phyloP scores from a whole-genome alignment of 2,888 invertebrate species.

The Tinea pellionella region DNA sequence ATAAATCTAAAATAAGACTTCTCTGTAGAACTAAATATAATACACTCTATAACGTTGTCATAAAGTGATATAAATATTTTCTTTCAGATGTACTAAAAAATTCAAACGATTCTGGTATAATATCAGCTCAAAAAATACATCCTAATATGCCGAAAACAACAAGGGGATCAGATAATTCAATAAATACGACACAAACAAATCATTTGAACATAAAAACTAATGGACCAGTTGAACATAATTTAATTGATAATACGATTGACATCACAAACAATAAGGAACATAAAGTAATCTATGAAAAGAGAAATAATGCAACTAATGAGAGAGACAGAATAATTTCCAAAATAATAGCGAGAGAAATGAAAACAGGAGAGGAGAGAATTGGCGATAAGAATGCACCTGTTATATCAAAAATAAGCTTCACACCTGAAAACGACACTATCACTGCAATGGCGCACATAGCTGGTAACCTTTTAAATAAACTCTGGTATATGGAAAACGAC shows the following conservation, averaged over 20 bases:
- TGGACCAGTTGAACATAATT: not conserved
- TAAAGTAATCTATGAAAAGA: conserved; percentile 25
- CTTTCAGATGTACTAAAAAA: conserved; percentile 44
- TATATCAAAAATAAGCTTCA: conserved; percentile 54
- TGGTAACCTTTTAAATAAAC: conserved; percentile 51
- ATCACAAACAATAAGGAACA: not conserved
- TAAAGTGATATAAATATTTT: not conserved
- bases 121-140: conserved; percentile 30
- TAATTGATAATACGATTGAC: not conserved
- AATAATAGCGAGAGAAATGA: conserved; percentile 49
- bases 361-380: conserved; percentile 40
- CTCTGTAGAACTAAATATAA: too few species aligned
- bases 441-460: conserved; percentile 59
- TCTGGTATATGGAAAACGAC: conserved; percentile 57
- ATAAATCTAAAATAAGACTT: too few species aligned
- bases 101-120: conserved; percentile 37
- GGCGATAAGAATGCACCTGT: conserved; percentile 38
- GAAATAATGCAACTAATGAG: conserved; percentile 30
- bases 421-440: conserved; percentile 54
- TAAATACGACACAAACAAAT: not conserved
- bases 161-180: not conserved
- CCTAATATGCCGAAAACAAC: not conserved
- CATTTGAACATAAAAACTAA: not conserved
- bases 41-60: too few species aligned
- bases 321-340: conserved; percentile 49